Conservation (phyloP, 1,140 invertebrate genomes). For the Adoxophyes honmai region DNA sequence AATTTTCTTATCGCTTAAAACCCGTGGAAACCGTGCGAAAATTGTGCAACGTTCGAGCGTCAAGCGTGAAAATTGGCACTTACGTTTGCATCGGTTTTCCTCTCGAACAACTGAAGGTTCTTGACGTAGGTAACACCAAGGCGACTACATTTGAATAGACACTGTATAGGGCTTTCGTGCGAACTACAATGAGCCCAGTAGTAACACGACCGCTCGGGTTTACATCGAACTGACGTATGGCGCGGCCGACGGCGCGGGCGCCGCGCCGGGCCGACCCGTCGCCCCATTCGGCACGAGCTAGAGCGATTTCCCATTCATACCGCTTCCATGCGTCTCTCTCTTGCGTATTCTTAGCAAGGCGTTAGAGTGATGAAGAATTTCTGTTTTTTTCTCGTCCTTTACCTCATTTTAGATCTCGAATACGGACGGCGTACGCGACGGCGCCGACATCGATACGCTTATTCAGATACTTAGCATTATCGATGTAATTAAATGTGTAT, state of each 20-base stretch:
- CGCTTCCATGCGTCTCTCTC: background rate
- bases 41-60: slow-evolving; percentile 23
- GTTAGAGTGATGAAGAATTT: background rate
- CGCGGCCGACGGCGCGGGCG: slow-evolving; percentile 14
- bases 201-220: slow-evolving; percentile 60
- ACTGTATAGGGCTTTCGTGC: slow-evolving; percentile 68
- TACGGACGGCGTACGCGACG: too few species aligned
- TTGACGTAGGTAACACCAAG: slow-evolving; percentile 48
- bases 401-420: too few species aligned
- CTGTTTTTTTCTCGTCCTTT: background rate
- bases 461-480: too few species aligned
- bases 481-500: too few species aligned
- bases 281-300: background rate
- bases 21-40: slow-evolving; percentile 25
- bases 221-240: slow-evolving; percentile 65
- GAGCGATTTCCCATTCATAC: too few species aligned
- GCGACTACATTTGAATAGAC: slow-evolving; percentile 73
- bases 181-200: slow-evolving; percentile 72
- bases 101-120: slow-evolving; percentile 56
- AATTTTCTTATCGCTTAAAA: slow-evolving; percentile 11
- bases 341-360: background rate
- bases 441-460: too few species aligned
- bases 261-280: slow-evolving; percentile 19
- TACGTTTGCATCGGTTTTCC: slow-evolving; percentile 70
- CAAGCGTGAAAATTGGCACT: slow-evolving; percentile 38